Conservation (phyloP, 1,140 invertebrate genomes). For the Pissodes strobi region DNA sequence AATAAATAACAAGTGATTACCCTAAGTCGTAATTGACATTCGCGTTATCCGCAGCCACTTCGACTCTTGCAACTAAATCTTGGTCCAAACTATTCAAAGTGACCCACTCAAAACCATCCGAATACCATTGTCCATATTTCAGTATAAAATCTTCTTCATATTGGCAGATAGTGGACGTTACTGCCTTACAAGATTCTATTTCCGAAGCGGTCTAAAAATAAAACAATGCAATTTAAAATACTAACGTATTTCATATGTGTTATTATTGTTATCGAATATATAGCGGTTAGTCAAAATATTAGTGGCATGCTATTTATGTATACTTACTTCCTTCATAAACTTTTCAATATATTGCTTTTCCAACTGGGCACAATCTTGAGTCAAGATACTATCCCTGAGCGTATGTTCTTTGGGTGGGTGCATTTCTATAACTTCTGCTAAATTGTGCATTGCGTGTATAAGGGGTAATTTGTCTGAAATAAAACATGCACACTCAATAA, state of each 20-base stretch:
- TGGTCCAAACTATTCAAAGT: constrained; percentile 27
- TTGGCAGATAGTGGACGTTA: constrained; percentile 5
- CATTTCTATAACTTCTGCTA: constrained; percentile 60
- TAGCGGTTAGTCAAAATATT: too few relatives aligned
- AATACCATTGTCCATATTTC: constrained; percentile 45
- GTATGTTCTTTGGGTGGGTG: constrained; percentile 56
- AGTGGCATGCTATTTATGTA: too few relatives aligned
- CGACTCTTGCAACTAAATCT: constrained; percentile 35
- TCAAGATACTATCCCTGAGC: constrained; percentile 60
- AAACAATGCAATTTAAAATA: not conserved
- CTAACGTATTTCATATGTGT: too few relatives aligned
- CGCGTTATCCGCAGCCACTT: constrained; percentile 22
- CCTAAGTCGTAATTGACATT: constrained; percentile 19
- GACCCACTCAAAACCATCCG: constrained; percentile 45
- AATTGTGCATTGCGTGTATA: constrained; percentile 73
- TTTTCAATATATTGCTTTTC: constrained; percentile 67
- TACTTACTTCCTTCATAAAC: constrained; percentile 42
- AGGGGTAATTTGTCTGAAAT: constrained; percentile 59
- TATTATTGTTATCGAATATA: too few relatives aligned
- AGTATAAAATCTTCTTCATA: constrained; percentile 35
- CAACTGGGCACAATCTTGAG: constrained; percentile 60
- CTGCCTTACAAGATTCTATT: constrained; percentile 23
- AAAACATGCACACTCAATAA: too few relatives aligned
- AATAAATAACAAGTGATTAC: too few relatives aligned
- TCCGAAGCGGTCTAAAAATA: constrained; percentile 28